Evolutionary conservation across 2,113 vertebrate species (phyloP).

Genomic region (Gopherus evgoodei): DNA sequence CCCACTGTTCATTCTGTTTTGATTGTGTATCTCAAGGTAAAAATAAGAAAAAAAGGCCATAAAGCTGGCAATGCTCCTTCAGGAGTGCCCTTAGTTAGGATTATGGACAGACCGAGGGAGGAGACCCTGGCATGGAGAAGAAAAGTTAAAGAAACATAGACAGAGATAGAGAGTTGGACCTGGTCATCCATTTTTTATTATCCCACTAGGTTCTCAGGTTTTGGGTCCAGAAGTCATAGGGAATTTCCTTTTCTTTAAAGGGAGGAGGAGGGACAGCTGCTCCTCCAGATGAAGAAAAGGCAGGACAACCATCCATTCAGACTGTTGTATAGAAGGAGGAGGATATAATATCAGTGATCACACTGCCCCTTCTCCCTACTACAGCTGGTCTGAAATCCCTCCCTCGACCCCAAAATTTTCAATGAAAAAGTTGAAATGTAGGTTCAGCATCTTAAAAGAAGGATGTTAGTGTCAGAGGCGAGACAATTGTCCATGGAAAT

Average conservation of each 20-base stretch:
- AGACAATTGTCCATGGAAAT: background rate
- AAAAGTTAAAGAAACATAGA: background rate
- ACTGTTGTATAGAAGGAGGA: background rate
- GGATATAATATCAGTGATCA: background rate
- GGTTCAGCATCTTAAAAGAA: too few species aligned
- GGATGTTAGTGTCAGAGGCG: too few species aligned
- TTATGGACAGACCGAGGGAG: background rate
- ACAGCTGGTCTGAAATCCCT: background rate
- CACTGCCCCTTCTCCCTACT: background rate
- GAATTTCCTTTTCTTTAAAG: background rate
- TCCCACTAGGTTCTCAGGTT: background rate
- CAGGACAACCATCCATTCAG: background rate
- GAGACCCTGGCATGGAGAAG: background rate
- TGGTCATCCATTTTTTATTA: background rate
- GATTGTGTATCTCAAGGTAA: constrained; percentile 53
- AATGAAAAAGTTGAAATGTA: background rate
- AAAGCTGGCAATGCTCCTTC: constrained; percentile 9
- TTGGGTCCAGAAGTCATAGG: background rate
- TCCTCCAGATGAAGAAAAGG: background rate
- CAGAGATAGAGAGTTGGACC: background rate
- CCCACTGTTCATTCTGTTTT: constrained; percentile 55
- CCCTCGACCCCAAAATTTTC: background rate
- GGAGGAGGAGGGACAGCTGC: background rate
- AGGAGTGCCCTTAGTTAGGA: background rate
- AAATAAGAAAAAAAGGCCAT: constrained; percentile 14